Base-by-base conservation (phyloP, 1,140 invertebrate genomes). In the Zaprionus davidi region DNA sequence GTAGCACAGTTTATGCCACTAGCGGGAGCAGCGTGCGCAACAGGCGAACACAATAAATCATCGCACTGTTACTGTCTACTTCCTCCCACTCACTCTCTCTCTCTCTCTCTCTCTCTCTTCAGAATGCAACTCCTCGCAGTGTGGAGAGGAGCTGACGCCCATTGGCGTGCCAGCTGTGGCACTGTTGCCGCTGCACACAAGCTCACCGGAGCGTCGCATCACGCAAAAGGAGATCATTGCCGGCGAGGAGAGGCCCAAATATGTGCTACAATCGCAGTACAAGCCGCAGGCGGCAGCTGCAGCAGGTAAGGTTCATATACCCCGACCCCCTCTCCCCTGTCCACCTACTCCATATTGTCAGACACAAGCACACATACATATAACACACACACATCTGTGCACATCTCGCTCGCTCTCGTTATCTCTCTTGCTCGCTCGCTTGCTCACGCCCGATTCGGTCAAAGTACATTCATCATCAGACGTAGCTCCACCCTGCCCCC, bases 141-240 rank as follows among this genome's bases (percentile, higher is more conserved):
- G 91, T 34, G 79, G 76, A 49, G 91, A 92, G 68, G 90, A 92
- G 58, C 67, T 92, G 26, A 81, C 82, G 49, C 81, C 88, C 5
- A 76, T 92, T 5, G 80, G 82, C 26, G 91, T 93, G 26, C 91
- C 92, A 12, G 86, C 91, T 2, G 91, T 93, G 64, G 90, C 92
- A 59, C 56, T 93, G 38, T 51, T 93, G 51, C 91, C 92, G 4
- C 55, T 93, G 55, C 88, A 92, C 56, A 91, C 90, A 55, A 92
- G 81, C 41, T 93, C 92, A 68, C 91, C 92, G 26, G 91, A 93
- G 80, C 88, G 91, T 13, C 91, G 91, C 49, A 91, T 93, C 46
- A 93, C 92, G 64, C 92, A 93, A 70, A 93, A 93, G 74, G 92
- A 93, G 84, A 93, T 93, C 65, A 92, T 93, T 49, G 92, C 92